Conservation (phyloP, 2,888 invertebrate species). For the Dermolepida albohirtum region DNA sequence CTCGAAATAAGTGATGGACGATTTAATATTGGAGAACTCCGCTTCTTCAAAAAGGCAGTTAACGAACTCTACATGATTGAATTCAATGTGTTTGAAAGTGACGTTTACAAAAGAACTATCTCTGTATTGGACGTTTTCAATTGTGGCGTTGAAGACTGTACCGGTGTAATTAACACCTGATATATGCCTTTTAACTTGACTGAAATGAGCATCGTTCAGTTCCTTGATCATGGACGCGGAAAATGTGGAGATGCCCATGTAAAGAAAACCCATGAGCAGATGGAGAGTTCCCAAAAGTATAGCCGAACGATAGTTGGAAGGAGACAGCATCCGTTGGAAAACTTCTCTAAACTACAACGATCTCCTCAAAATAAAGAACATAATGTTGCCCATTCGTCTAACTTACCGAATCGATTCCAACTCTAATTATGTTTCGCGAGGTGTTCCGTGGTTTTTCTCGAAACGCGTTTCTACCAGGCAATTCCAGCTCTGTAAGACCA, state of each 20-base stretch:
- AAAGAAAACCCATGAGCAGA: constrained; percentile 68
- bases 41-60: constrained; percentile 78
- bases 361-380: constrained; percentile 3
- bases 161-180: constrained; percentile 56
- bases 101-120: constrained; percentile 73
- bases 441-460: constrained; percentile 59
- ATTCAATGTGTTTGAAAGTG: constrained; percentile 75
- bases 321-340: constrained; percentile 75
- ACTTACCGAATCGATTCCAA: constrained; percentile 59
- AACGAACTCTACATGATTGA: constrained; percentile 78
- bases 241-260: constrained; percentile 70
- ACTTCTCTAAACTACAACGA: constrained; percentile 75
- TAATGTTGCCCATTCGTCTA: neutral
- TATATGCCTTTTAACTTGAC: constrained; percentile 54
- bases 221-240: constrained; percentile 67
- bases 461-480: constrained; percentile 73
- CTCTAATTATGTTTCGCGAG: constrained; percentile 58
- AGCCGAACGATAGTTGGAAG: constrained; percentile 73
- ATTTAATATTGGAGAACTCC: constrained; percentile 78
- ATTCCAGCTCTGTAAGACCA: constrained; percentile 76
- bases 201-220: constrained; percentile 63
- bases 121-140: constrained; percentile 74
- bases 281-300: constrained; percentile 70
- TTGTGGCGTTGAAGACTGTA: constrained; percentile 70
- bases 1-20: constrained; percentile 75